Conservation (phyloP, 2,113 vertebrate species). For the Anarhynchus alexandrinus region DNA sequence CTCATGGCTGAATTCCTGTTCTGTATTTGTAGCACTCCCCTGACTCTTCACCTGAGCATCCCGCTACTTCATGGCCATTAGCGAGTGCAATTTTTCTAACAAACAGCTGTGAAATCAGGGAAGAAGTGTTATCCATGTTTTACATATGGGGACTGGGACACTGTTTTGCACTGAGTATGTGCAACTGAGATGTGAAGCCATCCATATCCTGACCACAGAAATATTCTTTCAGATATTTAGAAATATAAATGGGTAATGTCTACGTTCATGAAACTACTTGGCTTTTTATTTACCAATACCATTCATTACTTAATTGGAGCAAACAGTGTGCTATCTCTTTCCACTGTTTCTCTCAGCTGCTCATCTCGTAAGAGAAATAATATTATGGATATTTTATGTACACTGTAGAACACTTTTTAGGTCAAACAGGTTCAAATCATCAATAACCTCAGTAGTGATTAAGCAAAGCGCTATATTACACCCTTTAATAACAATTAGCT, state of each 20-base stretch:
- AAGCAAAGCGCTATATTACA: fast-evolving
- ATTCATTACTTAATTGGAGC: neutral
- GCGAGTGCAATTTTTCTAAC: neutral
- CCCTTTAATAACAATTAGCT: neutral
- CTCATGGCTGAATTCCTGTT: neutral
- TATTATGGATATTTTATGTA: neutral
- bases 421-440: neutral
- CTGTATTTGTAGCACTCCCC: neutral
- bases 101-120: neutral
- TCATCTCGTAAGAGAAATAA: neutral
- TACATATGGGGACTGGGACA: neutral
- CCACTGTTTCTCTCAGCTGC: neutral
- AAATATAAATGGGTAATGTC: neutral
- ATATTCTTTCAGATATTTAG: neutral
- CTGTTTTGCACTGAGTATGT: neutral
- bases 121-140: neutral
- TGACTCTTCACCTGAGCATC: neutral
- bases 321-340: neutral
- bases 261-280: neutral
- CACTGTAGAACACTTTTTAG: neutral
- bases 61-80: neutral
- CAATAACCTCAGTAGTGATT: neutral
- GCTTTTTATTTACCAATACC: neutral
- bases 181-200: neutral
- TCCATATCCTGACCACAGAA: neutral